Evolutionary conservation across 92 coral and sea anemone genomes (phyloP).

Genomic region (Epizoanthus ramosus): DNA sequence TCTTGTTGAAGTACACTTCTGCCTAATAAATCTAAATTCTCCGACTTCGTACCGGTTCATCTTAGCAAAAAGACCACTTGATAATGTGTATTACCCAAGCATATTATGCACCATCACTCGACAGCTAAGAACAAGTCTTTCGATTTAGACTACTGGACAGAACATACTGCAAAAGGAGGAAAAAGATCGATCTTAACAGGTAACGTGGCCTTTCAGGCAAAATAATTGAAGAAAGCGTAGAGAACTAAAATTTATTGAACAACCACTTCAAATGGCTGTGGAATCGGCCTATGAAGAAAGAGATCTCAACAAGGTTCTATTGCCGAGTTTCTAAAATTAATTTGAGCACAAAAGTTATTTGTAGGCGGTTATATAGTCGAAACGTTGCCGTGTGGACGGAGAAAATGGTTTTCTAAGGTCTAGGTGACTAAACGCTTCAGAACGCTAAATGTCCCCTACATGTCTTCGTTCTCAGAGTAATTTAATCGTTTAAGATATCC

Average conservation of each 20-base stretch:
- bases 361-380: no score
- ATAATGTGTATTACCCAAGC: neutral
- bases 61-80: constrained; percentile 11
- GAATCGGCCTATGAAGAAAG: neutral
- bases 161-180: neutral
- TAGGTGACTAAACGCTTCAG: no score
- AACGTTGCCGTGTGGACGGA: no score
- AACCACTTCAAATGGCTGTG: neutral
- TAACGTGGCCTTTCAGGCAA: neutral
- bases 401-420: no score
- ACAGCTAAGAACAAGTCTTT: neutral
- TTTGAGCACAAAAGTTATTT: neutral
- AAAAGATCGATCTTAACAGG: neutral
- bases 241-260: constrained; percentile 1
- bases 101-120: neutral
- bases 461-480: neutral
- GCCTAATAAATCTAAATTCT: neutral
- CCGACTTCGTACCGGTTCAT: neutral
- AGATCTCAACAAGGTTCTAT: neutral
- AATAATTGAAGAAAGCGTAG: constrained; percentile 5
- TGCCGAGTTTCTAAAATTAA: neutral
- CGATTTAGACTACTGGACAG: neutral
- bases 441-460: neutral
- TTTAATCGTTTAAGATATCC: neutral
- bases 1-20: neutral